Base-by-base conservation (phyloP, 1,140 invertebrate species). In the Grapholita molesta region DNA sequence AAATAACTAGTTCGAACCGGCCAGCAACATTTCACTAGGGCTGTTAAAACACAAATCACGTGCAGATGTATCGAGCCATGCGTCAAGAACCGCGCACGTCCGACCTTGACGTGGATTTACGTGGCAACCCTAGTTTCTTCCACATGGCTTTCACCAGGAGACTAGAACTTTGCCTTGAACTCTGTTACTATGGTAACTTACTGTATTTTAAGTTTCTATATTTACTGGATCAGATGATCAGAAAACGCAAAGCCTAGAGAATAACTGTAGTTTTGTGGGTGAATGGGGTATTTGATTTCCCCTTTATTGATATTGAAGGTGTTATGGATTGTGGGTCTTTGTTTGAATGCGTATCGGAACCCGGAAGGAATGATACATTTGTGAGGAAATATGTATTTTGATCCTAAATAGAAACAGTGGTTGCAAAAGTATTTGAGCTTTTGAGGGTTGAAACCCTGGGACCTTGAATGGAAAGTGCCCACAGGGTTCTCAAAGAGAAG, bases 51-150 rank as follows among this genome's bases (percentile, higher is more conserved):
- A 70, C 79, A 76, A 77, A 78, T 78, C 83, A 85, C 84, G 82
- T 78, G 69, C 65, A 15, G 61, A 75, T 78, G 75, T 86, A 83
- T 84, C 80, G 78, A 74, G 68, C 67, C 71, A 74, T 83, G 72
- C 74, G 77, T 79, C 76, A 78, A 75, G 75, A 68, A 15, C 70
- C 69, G 55, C 65, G 75, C 78, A 80, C 80, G 77, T 86, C 66
- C 69, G 72, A 79, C 76, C 77, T 81, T 82, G 78, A 79, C 78
- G 70, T 74, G 57, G 76, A 80, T 80, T 81, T 82, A 85, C 75
- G 81, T 76, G 76, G 55, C 78, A 78, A 79, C 79, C 75, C 53
- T 25, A 57, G 25, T 21, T 48, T 48, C 42, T n/a, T n/a, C n/a
- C n/a, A n/a, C n/a, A n/a, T n/a, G n/a, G n/a, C n/a, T n/a, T n/a